Conservation (phyloP, 1,140 invertebrate genomes). For the Drosophila triauraria region DNA sequence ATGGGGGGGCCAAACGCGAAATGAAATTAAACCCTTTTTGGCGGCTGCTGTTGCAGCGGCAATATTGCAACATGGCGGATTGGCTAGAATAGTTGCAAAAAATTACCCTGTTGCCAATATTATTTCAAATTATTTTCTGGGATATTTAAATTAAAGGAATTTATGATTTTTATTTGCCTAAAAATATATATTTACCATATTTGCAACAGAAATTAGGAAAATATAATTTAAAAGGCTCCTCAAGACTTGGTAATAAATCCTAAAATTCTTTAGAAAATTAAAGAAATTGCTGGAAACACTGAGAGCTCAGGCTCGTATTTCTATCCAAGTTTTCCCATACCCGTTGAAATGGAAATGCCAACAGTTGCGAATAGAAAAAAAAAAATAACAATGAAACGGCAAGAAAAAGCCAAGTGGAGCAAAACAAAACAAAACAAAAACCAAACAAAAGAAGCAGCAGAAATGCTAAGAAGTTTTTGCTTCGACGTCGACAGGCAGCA, state of each 20-base stretch:
- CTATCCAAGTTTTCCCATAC: constrained; percentile 41
- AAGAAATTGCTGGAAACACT: constrained; percentile 43
- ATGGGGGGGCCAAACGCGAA: constrained; percentile 29
- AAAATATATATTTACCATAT: no score
- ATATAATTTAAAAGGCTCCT: constrained; percentile 52
- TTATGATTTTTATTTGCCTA: background rate
- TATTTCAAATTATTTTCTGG: no score
- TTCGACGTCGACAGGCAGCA: constrained; percentile 66
- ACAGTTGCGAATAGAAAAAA: constrained; percentile 45
- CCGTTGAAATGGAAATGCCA: constrained; percentile 50
- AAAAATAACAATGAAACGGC: constrained; percentile 20
- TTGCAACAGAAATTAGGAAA: no score
- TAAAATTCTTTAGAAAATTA: constrained; percentile 70
- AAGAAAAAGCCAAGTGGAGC: constrained; percentile 51
- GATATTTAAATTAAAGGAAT: background rate
- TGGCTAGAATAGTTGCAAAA: constrained; percentile 67
- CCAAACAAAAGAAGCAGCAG: constrained; percentile 33
- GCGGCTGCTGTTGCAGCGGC: constrained; percentile 45
- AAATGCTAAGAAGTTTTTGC: constrained; percentile 64
- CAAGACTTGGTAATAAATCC: constrained; percentile 50
- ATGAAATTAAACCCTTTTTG: constrained; percentile 84
- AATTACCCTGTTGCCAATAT: constrained; percentile 50
- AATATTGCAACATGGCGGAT: constrained; percentile 18
- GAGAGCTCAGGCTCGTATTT: constrained; percentile 43
- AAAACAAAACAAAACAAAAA: constrained; percentile 55